Evolutionary conservation across 1,140 invertebrate species (phyloP).

Genomic region (Whitmania pigra): DNA sequence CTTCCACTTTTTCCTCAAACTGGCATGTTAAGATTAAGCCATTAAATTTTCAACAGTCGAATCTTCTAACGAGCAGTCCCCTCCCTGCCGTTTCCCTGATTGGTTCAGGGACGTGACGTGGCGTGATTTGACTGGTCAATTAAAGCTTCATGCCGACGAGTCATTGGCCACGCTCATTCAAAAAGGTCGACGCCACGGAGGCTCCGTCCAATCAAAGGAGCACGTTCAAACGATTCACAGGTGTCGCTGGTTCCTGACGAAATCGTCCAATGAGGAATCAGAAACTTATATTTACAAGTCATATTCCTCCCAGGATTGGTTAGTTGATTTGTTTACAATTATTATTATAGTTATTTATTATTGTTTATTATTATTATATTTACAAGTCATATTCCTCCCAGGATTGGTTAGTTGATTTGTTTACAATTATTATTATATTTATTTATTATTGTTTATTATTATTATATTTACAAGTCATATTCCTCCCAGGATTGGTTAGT

Average conservation of each 20-base stretch:
- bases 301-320: too few relatives aligned
- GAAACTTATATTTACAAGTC: not conserved
- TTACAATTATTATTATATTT: too few relatives aligned
- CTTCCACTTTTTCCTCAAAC: too few relatives aligned
- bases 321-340: too few relatives aligned
- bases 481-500: too few relatives aligned
- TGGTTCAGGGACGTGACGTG: conserved; percentile 17
- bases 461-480: too few relatives aligned
- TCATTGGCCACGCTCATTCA: not conserved
- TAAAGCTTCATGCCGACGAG: conserved; percentile 3
- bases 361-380: too few relatives aligned
- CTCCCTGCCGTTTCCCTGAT: conserved; percentile 16
- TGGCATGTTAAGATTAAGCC: too few relatives aligned
- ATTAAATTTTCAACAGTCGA: conserved; percentile 1
- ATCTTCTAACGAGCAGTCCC: not conserved
- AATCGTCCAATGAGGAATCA: not conserved
- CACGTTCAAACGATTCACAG: conserved; percentile 1
- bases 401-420: too few relatives aligned
- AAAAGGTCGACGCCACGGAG: not conserved
- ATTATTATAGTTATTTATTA: too few relatives aligned
- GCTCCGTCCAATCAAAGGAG: not conserved
- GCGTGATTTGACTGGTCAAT: conserved; percentile 18
- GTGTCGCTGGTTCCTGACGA: not conserved
- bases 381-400: too few relatives aligned
- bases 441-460: too few relatives aligned